A percentile compares a stretch with the other conserved stretches of the same genome.
Evolutionary conservation across 2,797 vertebrate species (phyloP).

Genomic region (Anas georgica): DNA sequence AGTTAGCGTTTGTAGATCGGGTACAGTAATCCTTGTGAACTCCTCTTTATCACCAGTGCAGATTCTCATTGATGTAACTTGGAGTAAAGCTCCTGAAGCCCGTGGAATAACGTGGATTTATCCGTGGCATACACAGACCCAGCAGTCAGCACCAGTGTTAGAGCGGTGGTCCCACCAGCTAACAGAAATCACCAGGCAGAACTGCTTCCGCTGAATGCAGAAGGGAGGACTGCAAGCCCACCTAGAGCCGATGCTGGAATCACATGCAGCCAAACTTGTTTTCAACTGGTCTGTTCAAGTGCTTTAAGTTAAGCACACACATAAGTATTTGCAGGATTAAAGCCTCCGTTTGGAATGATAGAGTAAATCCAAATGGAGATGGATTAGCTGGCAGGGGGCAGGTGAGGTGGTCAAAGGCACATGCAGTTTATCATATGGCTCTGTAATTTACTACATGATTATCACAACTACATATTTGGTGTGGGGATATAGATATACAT

Average conservation of each 20-base stretch:
- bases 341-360: conserved; percentile 41
- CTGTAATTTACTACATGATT: conserved; percentile 71
- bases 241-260: background rate
- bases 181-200: background rate
- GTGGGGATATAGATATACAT: conserved; percentile 67
- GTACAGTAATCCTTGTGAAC: background rate
- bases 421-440: conserved; percentile 69
- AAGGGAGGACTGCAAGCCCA: background rate
- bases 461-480: conserved; percentile 73
- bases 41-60: background rate
- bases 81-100: background rate
- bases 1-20: background rate
- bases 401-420: conserved; percentile 64
- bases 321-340: conserved; percentile 65
- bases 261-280: background rate
- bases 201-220: background rate
- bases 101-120: background rate
- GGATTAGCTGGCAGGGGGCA: conserved; percentile 64
- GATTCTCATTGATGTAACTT: background rate
- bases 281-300: conserved; percentile 11
- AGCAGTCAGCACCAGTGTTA: background rate
- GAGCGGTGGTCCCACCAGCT: background rate
- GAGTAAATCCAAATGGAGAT: conserved; percentile 62
- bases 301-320: conserved; percentile 56
- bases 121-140: background rate